Evolutionary conservation across 2,797 vertebrate species (phyloP), one percentile per base, ranked within the genome.

Genomic region (Gadopsis bispinosus): DNA sequence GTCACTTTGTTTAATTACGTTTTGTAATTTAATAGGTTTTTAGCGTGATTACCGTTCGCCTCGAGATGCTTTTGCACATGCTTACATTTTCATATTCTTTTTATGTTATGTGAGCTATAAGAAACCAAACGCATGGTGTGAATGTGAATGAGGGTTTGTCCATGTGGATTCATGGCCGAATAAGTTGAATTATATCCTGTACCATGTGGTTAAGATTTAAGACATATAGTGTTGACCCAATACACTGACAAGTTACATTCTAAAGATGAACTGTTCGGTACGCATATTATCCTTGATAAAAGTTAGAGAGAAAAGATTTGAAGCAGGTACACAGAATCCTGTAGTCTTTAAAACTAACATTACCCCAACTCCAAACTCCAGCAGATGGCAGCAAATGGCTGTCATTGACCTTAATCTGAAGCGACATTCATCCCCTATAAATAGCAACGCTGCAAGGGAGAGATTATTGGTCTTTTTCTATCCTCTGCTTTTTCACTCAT

Each of bases 351-450:
- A 12, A 16, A 43, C 6, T 14, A 35, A 14, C 31, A n/a, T 7
- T 1, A 43, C 5, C 2, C 1, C 13, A 63, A 5, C 3, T n/a
- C 35, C 12, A 17, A 1, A 6, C 7, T 3, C 77, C 95, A 94
- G 77, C 73, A 95, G 95, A 84, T 90, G 93, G 94, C 93, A 92
- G 93, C 92, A 95, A 70, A 92, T 1, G 26, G 69, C 78, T 65
- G 62, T 55, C 33, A 1, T 50, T 86, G 85, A 90, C 65, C 58
- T 65, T 87, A 84, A 92, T 93, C 26, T 67, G 81, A 87, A 77
- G 74, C 50, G 83, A 83, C 82, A 48, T 64, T 63, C 65, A 12
- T 3, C 3, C 26, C 43, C 85, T 91, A 92, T 88, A 93, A 94
- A 94, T 90, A 94, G 89, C 26, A 60, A n/a, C 3, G 79, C 80